phyloP scores from a whole-genome alignment of 2,888 invertebrate genomes.

The Cyclophora punctaria region DNA sequence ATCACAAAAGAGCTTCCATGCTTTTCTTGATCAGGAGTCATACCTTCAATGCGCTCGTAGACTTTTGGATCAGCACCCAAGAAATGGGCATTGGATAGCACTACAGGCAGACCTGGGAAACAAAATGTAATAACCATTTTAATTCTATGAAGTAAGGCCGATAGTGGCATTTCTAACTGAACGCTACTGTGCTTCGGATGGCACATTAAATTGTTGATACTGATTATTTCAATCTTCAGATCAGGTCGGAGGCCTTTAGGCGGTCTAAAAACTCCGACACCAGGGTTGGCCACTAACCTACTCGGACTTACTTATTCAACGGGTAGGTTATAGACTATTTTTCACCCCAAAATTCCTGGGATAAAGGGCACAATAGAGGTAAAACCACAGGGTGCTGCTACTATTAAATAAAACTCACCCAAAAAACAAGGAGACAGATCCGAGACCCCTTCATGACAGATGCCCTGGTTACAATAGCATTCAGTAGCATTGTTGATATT shows the following conservation, averaged over 20 bases:
- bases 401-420: conserved; percentile 61
- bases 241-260: too few relatives aligned
- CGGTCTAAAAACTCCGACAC: background rate
- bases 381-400: too few relatives aligned
- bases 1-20: conserved; percentile 67
- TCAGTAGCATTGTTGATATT: conserved; percentile 76
- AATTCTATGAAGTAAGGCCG: too few relatives aligned
- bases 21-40: conserved; percentile 64
- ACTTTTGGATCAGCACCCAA: conserved; percentile 75
- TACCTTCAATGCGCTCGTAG: conserved; percentile 75
- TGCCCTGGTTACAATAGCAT: conserved; percentile 75
- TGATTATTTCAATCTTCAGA: too few relatives aligned
- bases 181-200: too few relatives aligned
- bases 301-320: too few relatives aligned
- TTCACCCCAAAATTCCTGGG: too few relatives aligned
- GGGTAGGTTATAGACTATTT: too few relatives aligned
- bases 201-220: too few relatives aligned
- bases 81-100: conserved; percentile 76
- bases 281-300: too few relatives aligned
- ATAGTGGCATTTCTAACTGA: too few relatives aligned
- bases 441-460: conserved; percentile 77
- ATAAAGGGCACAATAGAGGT: too few relatives aligned
- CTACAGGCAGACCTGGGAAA: conserved; percentile 77
- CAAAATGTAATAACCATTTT: background rate
- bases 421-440: conserved; percentile 82